Conservation (phyloP, 2,113 vertebrate species). For the Aspiorhynchus laticeps region DNA sequence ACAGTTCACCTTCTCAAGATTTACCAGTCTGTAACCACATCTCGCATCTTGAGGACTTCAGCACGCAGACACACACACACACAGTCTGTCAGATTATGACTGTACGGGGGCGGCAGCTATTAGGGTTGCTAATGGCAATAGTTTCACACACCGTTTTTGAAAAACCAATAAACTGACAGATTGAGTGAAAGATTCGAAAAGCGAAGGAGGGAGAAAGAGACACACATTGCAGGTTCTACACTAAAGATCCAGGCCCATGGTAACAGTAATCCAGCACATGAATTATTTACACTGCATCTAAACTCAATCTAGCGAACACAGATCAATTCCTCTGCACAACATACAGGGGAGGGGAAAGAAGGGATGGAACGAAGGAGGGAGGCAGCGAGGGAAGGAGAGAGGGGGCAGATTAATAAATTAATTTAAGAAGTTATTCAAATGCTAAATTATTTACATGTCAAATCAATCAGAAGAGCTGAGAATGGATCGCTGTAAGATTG, state of each 20-base stretch:
- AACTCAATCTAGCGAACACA: slow-evolving; percentile 47
- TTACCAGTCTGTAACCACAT: slow-evolving; percentile 23
- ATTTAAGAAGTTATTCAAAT: slow-evolving; percentile 52
- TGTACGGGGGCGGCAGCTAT: slow-evolving; percentile 9
- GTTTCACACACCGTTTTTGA: background rate
- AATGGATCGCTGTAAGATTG: slow-evolving; percentile 7
- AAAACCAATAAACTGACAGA: slow-evolving; percentile 8
- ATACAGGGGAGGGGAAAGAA: slow-evolving; percentile 17
- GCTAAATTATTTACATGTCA: slow-evolving; percentile 57
- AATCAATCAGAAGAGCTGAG: slow-evolving; percentile 46
- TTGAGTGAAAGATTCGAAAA: background rate
- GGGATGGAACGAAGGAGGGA: slow-evolving; percentile 2
- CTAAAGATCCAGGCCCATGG: slow-evolving; percentile 4
- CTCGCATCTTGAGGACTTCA: background rate
- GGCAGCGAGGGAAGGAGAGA: background rate
- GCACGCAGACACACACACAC: background rate
- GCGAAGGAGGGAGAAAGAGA: slow-evolving; percentile 3
- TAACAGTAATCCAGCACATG: slow-evolving; percentile 46
- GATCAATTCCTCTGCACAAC: slow-evolving; percentile 48
- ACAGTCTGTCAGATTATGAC: slow-evolving; percentile 9
- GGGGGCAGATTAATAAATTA: slow-evolving; percentile 17
- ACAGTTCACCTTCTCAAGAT: slow-evolving; percentile 19
- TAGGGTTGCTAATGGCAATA: slow-evolving; percentile 7
- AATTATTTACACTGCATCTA: slow-evolving; percentile 57
- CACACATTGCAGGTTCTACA: slow-evolving; percentile 2